phyloP scores from a whole-genome alignment of 2,797 vertebrate species.

The Tragopan temminckii region DNA sequence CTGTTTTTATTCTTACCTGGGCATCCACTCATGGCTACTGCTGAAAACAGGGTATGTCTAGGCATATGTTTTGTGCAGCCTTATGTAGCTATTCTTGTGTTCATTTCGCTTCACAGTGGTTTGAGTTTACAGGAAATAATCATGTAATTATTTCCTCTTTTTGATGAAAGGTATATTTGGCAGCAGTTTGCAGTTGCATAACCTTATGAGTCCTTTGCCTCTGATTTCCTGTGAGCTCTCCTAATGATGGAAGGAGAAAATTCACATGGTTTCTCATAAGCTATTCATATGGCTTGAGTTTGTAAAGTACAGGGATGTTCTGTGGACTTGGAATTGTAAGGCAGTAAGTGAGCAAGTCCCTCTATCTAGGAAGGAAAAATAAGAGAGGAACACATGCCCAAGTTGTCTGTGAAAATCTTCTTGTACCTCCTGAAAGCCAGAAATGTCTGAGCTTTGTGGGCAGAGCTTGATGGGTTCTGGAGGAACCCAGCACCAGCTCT shows the following conservation, averaged over 20 bases:
- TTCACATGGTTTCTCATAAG: background rate
- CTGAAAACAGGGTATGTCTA: background rate
- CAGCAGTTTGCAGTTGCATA: background rate
- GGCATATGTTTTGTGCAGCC: background rate
- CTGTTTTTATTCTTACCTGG: background rate
- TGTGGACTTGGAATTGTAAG: background rate
- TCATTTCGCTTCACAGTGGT: background rate
- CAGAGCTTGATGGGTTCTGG: background rate
- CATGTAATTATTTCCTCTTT: background rate
- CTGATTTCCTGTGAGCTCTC: slow-evolving; percentile 4
- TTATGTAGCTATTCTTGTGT: background rate
- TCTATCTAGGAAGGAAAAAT: background rate
- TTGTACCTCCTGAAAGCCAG: background rate
- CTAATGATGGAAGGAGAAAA: background rate
- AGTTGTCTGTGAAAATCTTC: background rate
- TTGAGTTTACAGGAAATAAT: slow-evolving; percentile 33
- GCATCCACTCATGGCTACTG: background rate
- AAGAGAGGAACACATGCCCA: background rate
- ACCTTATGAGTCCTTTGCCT: background rate
- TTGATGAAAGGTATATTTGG: background rate
- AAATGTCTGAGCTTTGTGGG: background rate
- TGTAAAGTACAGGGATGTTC: background rate
- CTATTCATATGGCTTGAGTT: background rate
- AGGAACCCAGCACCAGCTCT: background rate
- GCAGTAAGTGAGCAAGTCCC: background rate